These are phyloP conservation scores for Python bivittatus DNA, from an alignment of 2,113 vertebrate species.

Conservation along the genomic window DNA sequence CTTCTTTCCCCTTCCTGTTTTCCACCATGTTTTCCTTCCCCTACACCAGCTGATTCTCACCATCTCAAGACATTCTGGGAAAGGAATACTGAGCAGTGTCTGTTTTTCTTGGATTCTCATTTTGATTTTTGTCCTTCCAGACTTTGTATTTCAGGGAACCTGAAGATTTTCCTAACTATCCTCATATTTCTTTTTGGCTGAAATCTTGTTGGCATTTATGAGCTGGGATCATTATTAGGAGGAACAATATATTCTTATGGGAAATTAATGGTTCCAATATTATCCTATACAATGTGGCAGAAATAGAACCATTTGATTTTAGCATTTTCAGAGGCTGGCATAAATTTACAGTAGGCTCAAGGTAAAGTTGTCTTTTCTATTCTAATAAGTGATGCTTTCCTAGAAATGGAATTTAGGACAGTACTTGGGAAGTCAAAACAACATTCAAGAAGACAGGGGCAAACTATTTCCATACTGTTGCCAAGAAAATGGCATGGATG, in stretches of 20 bases:
- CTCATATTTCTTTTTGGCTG: not conserved
- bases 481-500: not conserved
- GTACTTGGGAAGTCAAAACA: not conserved
- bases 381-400: not conserved
- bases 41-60: not conserved
- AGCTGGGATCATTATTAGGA: not conserved
- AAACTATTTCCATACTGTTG: not conserved
- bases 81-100: not conserved
- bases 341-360: not conserved
- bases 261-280: not conserved
- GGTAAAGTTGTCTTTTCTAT: not conserved
- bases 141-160: not conserved
- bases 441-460: not conserved
- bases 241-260: not conserved
- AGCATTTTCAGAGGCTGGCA: not conserved
- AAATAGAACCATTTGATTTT: not conserved
- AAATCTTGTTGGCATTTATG: not conserved
- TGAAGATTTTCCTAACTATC: not conserved
- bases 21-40: not conserved
- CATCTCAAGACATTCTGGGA: not conserved
- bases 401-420: not conserved
- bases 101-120: not conserved
- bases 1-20: not conserved
- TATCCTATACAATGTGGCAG: not conserved
- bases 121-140: not conserved